A percentile compares a stretch with the other conserved stretches of the same genome.
phyloP scores from a whole-genome alignment of 2,888 invertebrate genomes.

The Brachyopa scutellaris region DNA sequence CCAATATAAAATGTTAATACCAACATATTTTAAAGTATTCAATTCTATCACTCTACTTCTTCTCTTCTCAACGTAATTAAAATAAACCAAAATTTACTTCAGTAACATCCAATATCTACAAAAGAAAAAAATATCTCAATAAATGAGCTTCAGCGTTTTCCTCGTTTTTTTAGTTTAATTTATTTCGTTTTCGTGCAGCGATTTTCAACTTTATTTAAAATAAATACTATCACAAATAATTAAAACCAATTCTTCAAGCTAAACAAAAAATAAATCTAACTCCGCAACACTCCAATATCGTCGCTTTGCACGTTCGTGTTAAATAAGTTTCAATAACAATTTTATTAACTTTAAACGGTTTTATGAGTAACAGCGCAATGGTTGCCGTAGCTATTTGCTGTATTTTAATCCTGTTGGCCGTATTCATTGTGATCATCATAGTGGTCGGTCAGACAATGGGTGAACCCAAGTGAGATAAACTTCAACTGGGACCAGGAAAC shows the following conservation, averaged over 20 bases:
- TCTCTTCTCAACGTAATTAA: conserved; percentile 56
- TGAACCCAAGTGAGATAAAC: conserved; percentile 84
- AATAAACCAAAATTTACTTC: background rate
- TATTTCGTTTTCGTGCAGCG: conserved; percentile 4
- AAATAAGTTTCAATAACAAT: conserved; percentile 60
- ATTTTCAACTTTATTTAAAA: too few species aligned
- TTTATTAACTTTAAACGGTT: conserved; percentile 66
- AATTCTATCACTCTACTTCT: conserved; percentile 54
- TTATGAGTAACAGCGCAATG: conserved; percentile 84
- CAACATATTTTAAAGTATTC: conserved; percentile 14
- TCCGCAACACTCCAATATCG: too few species aligned
- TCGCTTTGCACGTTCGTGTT: background rate
- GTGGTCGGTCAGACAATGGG: conserved; percentile 90
- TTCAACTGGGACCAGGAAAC: conserved; percentile 82
- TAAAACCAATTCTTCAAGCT: background rate
- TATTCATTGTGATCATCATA: conserved; percentile 91
- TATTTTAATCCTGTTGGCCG: conserved; percentile 90
- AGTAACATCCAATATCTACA: background rate
- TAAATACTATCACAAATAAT: too few species aligned
- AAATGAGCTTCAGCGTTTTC: conserved; percentile 18
- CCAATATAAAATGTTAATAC: conserved; percentile 52
- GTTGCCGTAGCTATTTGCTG: conserved; percentile 93
- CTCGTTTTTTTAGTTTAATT: conserved; percentile 18
- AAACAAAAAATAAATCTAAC: background rate
- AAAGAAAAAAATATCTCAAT: background rate